These are phyloP conservation scores for Sparidentex hasta DNA, from an alignment of 2,797 vertebrate species.

Conservation along the genomic window DNA sequence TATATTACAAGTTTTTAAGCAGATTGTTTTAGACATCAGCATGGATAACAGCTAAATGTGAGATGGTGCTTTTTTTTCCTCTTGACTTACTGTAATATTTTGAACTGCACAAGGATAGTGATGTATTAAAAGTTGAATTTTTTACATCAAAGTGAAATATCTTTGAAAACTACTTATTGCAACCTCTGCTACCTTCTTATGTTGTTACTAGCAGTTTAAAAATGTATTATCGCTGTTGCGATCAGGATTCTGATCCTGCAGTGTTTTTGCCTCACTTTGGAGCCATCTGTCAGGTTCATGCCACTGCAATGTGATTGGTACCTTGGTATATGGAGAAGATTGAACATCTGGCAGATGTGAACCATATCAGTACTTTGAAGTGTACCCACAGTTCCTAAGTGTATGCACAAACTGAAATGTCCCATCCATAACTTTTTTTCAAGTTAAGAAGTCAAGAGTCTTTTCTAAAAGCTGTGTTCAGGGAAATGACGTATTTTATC, in stretches of 20 bases:
- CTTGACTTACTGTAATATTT: conserved; percentile 67
- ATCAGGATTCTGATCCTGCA: conserved; percentile 20
- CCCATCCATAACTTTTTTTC: conserved; percentile 6
- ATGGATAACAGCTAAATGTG: conserved; percentile 58
- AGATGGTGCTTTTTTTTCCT: conserved; percentile 64
- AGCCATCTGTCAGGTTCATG: conserved; percentile 22
- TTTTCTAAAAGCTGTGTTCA: conserved; percentile 55
- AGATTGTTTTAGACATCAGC: conserved; percentile 45
- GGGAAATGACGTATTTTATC: conserved; percentile 59
- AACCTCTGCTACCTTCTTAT: conserved; percentile 45
- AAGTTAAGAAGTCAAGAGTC: conserved; percentile 17
- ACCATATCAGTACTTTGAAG: conserved; percentile 16
- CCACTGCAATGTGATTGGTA: not conserved
- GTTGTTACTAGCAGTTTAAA: conserved; percentile 50
- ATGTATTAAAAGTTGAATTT: conserved; percentile 63
- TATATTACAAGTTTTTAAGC: conserved; percentile 67
- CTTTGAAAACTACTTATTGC: conserved; percentile 43
- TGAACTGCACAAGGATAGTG: conserved; percentile 67
- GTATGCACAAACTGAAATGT: conserved; percentile 36
- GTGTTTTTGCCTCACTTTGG: conserved; percentile 19
- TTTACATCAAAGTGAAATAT: conserved; percentile 56
- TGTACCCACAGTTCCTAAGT: conserved; percentile 24
- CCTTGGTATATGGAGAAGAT: not conserved
- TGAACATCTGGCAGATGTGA: conserved; percentile 1
- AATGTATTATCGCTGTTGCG: conserved; percentile 22